Base-by-base conservation (phyloP, 2,113 vertebrate species). In the Neomonachus schauinslandi region DNA sequence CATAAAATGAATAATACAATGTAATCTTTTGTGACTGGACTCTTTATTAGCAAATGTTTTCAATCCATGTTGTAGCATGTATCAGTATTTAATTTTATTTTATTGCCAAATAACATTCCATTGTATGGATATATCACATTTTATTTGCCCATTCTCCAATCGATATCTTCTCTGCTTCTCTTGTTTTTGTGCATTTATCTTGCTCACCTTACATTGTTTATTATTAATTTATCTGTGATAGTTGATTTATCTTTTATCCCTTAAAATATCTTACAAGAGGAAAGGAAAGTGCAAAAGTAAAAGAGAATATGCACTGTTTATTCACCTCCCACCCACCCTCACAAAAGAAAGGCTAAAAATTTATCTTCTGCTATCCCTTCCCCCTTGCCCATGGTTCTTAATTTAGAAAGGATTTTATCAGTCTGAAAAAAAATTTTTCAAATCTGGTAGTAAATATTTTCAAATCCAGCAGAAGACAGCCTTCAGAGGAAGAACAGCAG, bases 171-270 rank as follows among this genome's bases (percentile, higher is more conserved):
- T 67, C 51, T 82, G 57, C 6, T 36, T 85, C 53, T 92, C 46
- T 49, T 79, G 39, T 13, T 94, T 91, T 51, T 91, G 86, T 67
- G 86, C 55, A 91, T 57, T 88, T 96, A 57, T 72, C 18, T 94
- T 80, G 21, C 18, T 91, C 6, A 65, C 2, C 21, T 84, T 79
- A 91, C 14, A 84, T 4, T 84, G 21, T 72, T 97, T 71, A 65
- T 88, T 89, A 92, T 14, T 77, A 71, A 94, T 77, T 33, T 79
- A 49, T 59, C 90, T 86, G 28, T 71, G 55, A 92, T 24, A 83
- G 21, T 39, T 77, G 33, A 65, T 74, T 84, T 92, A 36, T 16
- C 31, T 91, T 87, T 84, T 89, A 65, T 65, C 31, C 46, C 92
- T 94, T 85, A 80, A 91, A 92, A 84, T 16, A 95, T 24, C 22